Conservation (phyloP, 53 echinoderm and acorn worm species). For the Pentamera pediparva region DNA sequence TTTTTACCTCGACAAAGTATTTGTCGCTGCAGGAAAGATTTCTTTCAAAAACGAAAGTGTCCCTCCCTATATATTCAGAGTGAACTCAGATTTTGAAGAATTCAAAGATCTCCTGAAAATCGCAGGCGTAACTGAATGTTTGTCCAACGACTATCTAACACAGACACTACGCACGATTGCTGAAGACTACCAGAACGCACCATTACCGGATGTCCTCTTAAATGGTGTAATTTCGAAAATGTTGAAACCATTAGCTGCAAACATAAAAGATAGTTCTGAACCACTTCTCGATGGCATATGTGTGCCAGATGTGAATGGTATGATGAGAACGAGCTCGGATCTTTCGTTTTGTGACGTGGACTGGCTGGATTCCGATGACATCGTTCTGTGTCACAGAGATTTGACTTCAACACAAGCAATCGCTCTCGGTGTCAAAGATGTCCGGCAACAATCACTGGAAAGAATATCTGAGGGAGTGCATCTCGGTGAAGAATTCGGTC, state of each 20-base stretch:
- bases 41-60: not conserved
- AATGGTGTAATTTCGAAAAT: slow-evolving; percentile 18
- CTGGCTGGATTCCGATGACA: slow-evolving; percentile 28
- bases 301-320: not conserved
- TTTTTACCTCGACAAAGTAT: slow-evolving; percentile 18
- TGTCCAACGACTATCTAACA: no score
- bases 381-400: not conserved
- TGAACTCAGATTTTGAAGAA: not conserved
- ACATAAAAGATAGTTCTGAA: not conserved
- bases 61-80: slow-evolving; percentile 28
- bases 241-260: slow-evolving; percentile 4
- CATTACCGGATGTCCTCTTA: not conserved
- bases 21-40: slow-evolving; percentile 8
- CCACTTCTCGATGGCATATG: no score
- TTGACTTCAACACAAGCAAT: slow-evolving; percentile 33
- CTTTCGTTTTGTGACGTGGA: slow-evolving; percentile 30
- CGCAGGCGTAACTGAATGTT: no score
- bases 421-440: slow-evolving; percentile 37
- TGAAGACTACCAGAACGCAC: not conserved
- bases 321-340: not conserved
- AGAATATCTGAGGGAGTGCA: not conserved
- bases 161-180: not conserved
- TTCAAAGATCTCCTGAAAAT: not conserved
- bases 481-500: slow-evolving; percentile 46
- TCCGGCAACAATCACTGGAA: slow-evolving; percentile 26